These are phyloP conservation scores for Drosophila phalerata DNA, from an alignment of 2,888 invertebrate species.

Conservation along the genomic window DNA sequence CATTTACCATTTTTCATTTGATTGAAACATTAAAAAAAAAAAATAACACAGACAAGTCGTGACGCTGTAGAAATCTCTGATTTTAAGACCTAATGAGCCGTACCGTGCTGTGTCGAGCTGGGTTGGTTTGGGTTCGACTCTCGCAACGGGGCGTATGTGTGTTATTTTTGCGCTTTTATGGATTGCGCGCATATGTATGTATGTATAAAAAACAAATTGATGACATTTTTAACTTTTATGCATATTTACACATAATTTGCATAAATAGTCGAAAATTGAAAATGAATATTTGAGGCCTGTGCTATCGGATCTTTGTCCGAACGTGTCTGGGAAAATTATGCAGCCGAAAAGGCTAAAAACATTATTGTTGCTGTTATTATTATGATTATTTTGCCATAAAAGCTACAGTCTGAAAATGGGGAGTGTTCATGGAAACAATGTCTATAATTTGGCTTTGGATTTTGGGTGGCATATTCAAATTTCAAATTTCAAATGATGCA, in stretches of 20 bases:
- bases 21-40: constrained; percentile 76
- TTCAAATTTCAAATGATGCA: constrained; percentile 65
- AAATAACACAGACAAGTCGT: constrained; percentile 28
- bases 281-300: constrained; percentile 61
- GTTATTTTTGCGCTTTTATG: constrained; percentile 75
- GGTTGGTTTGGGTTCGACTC: background rate
- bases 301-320: constrained; percentile 9
- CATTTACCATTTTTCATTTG: constrained; percentile 74
- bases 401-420: constrained; percentile 30
- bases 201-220: constrained; percentile 48
- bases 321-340: constrained; percentile 60
- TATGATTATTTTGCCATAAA: constrained; percentile 66
- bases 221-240: constrained; percentile 78
- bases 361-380: constrained; percentile 35
- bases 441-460: constrained; percentile 45
- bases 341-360: constrained; percentile 59
- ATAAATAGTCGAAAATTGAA: constrained; percentile 81
- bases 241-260: constrained; percentile 77
- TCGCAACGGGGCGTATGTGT: constrained; percentile 76
- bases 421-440: constrained; percentile 36
- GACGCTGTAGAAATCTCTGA: constrained; percentile 42
- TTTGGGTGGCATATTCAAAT: constrained; percentile 52
- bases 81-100: constrained; percentile 71
- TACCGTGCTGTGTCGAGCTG: constrained; percentile 20
- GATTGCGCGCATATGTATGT: constrained; percentile 43